phyloP scores from a whole-genome alignment of 2,113 vertebrate species.

The Todiramphus saurophagus region DNA sequence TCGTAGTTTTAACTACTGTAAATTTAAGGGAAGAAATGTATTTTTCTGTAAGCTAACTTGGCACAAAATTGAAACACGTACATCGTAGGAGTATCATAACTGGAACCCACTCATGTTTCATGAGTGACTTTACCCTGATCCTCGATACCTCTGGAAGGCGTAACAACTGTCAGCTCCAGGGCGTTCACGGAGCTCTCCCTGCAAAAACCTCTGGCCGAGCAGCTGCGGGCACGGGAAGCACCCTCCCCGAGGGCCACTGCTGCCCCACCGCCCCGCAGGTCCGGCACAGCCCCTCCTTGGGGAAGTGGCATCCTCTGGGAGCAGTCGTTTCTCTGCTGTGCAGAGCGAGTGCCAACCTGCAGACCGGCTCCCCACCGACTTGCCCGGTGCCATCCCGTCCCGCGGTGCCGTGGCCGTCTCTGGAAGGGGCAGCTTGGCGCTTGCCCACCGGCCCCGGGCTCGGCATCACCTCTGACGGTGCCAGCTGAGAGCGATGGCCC shows the following conservation, averaged over 20 bases:
- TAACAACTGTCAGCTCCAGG: background rate
- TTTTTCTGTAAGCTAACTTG: constrained; percentile 33
- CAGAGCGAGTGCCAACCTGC: constrained; percentile 1
- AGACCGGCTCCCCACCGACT: accelerated
- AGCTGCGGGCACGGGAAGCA: background rate
- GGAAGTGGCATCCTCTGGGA: accelerated
- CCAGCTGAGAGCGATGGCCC: background rate
- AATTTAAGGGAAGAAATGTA: constrained; percentile 40
- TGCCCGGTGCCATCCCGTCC: background rate
- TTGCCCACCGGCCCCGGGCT: background rate
- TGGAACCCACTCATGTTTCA: background rate
- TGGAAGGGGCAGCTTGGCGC: accelerated
- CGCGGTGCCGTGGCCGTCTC: accelerated
- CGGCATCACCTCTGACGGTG: background rate
- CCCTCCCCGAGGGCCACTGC: background rate
- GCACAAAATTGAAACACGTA: background rate
- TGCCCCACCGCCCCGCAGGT: background rate
- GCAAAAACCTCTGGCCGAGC: background rate
- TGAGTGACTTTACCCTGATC: background rate
- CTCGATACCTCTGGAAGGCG: background rate
- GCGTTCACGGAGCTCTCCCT: background rate
- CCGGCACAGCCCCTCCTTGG: background rate
- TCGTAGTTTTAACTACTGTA: constrained; percentile 57
- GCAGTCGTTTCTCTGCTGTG: constrained; percentile 36
- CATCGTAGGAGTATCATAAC: background rate